phyloP scores from a whole-genome alignment of 2,113 vertebrate species.

The Vulpes ferrilata region DNA sequence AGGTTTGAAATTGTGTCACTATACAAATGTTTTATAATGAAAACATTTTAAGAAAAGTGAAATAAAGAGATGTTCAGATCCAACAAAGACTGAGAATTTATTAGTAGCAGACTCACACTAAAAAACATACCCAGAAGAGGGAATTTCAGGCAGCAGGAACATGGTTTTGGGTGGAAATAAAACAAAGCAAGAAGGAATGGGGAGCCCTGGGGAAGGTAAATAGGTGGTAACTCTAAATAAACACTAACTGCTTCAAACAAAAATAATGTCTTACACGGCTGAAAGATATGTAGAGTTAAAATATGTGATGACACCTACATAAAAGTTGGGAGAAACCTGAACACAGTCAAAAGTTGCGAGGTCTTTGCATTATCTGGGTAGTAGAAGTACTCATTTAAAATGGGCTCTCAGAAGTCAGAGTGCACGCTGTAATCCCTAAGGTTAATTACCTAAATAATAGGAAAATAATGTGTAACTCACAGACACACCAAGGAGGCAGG shows the following conservation, averaged over 20 bases:
- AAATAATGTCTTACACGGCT: background rate
- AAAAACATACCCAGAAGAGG: background rate
- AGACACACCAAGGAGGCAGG: background rate
- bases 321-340: background rate
- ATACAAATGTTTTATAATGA: background rate
- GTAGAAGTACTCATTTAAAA: background rate
- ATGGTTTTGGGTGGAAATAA: background rate
- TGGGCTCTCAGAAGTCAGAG: background rate
- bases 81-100: background rate
- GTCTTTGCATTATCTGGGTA: rapidly evolving
- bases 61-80: background rate
- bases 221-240: too few species aligned
- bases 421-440: background rate
- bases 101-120: background rate
- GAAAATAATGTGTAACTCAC: background rate
- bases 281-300: background rate
- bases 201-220: background rate
- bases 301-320: background rate
- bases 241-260: background rate
- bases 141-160: background rate
- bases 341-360: rapidly evolving
- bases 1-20: background rate
- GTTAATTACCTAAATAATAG: too few species aligned
- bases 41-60: background rate
- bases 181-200: background rate